Evolutionary conservation across 2,888 invertebrate genomes (phyloP), one percentile per base, ranked within the genome.

Genomic region (Crematogaster levior): DNA sequence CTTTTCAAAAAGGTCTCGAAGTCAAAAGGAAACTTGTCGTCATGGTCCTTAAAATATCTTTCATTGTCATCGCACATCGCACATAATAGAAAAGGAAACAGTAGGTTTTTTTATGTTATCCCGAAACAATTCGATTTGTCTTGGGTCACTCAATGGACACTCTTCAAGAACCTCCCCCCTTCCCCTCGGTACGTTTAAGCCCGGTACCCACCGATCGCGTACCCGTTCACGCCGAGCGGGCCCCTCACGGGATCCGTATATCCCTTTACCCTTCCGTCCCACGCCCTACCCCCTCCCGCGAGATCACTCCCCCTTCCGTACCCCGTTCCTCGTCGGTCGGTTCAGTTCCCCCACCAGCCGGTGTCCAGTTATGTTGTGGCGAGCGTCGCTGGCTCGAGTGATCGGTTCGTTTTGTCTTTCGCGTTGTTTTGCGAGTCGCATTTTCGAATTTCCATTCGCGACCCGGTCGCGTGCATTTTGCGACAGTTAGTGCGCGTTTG

Each of bases 281-380:
- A 56, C 83, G 82, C 84, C 85, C 87, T 77, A 80, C 81, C 82
- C 68, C 84, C 51, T 53, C 77, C 24, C 34, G 7, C 21, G 24
- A 24, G 48, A 1, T n/a, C 51, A 4, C 21, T 18, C 46, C 74
- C 68, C 77, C 53, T 83, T 66, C 48, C 70, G 68, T 80, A 60
- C 66, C 27, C 84, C 81, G 83, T 89, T 88, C 85, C 89, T 90
- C 90, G 89, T 85, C 89, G 91, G 92, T 92, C 40, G 43, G 56
- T 70, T 70, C 43, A 34, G 43, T 79, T 79, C 43, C 77, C 94
- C 94, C 93, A 92, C 94, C 93, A 93, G 91, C 91, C 91, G 91
- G 91, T 93, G 92, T 93, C 93, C 93, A 94, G 94, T 94, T 94
- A 94, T 93, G 94, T 94, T 93, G 92, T 90, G 92, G 92, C 91